Conservation (phyloP, 2,888 invertebrate species). For the Neuroscelio doddi region DNA sequence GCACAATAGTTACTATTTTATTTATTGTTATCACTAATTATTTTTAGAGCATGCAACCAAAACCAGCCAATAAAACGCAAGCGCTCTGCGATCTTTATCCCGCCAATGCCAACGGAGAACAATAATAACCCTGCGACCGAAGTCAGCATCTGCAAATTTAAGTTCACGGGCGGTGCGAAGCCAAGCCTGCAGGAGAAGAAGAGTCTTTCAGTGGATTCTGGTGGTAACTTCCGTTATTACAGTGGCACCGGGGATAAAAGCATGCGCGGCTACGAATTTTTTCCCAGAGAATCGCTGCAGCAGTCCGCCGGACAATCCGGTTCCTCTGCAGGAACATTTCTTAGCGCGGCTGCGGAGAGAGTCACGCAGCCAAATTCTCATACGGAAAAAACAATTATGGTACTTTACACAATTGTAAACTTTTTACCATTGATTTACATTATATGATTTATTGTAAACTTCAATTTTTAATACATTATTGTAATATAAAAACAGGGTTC, state of each 20-base stretch:
- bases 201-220: constrained; percentile 91
- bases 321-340: constrained; percentile 72
- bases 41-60: constrained; percentile 25
- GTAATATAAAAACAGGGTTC: no score
- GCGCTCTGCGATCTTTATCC: constrained; percentile 88
- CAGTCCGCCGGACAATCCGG: constrained; percentile 74
- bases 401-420: constrained; percentile 7
- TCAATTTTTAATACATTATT: no score
- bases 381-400: constrained; percentile 27
- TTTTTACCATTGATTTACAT: no score
- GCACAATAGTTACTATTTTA: background rate
- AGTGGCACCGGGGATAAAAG: constrained; percentile 89
- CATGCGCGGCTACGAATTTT: constrained; percentile 84
- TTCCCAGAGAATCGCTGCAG: constrained; percentile 81
- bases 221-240: constrained; percentile 90
- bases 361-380: constrained; percentile 61
- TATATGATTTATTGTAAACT: background rate
- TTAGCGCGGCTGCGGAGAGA: constrained; percentile 75
- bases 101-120: constrained; percentile 83
- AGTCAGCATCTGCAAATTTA: constrained; percentile 94
- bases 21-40: background rate
- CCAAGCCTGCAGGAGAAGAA: constrained; percentile 93
- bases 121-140: constrained; percentile 86
- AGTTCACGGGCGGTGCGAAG: constrained; percentile 92
- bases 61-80: constrained; percentile 79